phyloP scores from a whole-genome alignment of 2,888 invertebrate genomes.

The Pammene fasciana region DNA sequence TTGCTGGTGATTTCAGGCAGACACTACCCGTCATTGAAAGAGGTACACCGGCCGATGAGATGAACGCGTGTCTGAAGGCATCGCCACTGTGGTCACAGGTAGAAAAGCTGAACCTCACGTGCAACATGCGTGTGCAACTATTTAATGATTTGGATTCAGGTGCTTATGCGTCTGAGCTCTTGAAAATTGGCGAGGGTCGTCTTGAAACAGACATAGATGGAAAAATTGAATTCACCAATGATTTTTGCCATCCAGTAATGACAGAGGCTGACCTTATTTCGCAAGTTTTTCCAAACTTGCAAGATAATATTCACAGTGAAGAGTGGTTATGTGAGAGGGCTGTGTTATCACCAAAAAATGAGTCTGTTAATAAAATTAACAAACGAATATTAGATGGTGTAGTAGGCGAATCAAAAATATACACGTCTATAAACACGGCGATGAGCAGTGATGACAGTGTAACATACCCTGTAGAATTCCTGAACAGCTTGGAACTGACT shows the following conservation, averaged over 20 bases:
- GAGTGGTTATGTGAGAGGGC: neutral
- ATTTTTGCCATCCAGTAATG: neutral
- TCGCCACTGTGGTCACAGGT: too few species aligned
- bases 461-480: constrained; percentile 46
- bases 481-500: constrained; percentile 47
- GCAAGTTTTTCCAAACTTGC: neutral
- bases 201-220: too few species aligned
- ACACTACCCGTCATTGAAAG: too few species aligned
- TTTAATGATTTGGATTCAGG: too few species aligned
- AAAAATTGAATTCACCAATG: neutral
- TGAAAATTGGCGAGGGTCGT: too few species aligned
- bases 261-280: neutral
- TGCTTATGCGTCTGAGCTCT: too few species aligned
- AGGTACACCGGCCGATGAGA: too few species aligned
- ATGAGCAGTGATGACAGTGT: neutral
- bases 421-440: constrained; percentile 8
- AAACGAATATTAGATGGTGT: neutral
- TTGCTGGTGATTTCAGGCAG: too few species aligned
- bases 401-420: neutral
- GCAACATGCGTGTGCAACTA: too few species aligned
- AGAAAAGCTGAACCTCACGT: too few species aligned
- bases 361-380: neutral
- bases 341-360: constrained; percentile 2
- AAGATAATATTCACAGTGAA: neutral
- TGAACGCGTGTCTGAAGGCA: too few species aligned